Conservation (phyloP, 2,113 vertebrate genomes). For the Nanorana parkeri region DNA sequence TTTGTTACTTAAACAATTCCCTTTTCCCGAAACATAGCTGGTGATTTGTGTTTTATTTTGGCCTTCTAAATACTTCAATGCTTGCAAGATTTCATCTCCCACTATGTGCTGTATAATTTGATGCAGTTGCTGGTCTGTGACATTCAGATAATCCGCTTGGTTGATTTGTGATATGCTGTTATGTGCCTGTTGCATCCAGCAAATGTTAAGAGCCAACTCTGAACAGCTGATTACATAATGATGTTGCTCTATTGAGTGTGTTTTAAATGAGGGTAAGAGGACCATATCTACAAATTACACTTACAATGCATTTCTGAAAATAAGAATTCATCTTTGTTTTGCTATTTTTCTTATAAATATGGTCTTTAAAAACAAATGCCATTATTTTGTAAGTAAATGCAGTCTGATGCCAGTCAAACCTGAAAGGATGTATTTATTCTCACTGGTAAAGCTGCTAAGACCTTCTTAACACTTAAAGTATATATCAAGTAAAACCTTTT, state of each 20-base stretch:
- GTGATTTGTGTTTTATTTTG: constrained; percentile 18
- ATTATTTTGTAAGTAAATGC: too few relatives aligned
- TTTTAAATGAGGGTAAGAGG: not conserved
- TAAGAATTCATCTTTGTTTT: not conserved
- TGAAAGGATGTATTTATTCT: too few relatives aligned
- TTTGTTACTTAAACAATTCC: not conserved
- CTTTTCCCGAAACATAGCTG: not conserved
- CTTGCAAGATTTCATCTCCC: constrained; percentile 46
- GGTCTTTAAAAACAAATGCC: too few relatives aligned
- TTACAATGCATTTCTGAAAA: not conserved
- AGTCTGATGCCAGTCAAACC: too few relatives aligned
- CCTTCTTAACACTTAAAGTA: too few relatives aligned
- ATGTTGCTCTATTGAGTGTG: constrained; percentile 17
- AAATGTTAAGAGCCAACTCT: constrained; percentile 18
- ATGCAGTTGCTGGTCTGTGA: constrained; percentile 47
- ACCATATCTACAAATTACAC: not conserved
- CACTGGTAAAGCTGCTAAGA: too few relatives aligned
- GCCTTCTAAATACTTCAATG: constrained; percentile 11
- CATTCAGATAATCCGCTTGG: constrained; percentile 55
- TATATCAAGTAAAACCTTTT: too few relatives aligned
- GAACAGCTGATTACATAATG: constrained; percentile 1
- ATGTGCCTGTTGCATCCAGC: constrained; percentile 39
- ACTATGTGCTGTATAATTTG: constrained; percentile 51
- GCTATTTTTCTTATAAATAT: not conserved
- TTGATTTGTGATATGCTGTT: constrained; percentile 45